These are phyloP conservation scores for Dinocampus coccinellae DNA, from an alignment of 2,888 invertebrate species.

Conservation along the genomic window DNA sequence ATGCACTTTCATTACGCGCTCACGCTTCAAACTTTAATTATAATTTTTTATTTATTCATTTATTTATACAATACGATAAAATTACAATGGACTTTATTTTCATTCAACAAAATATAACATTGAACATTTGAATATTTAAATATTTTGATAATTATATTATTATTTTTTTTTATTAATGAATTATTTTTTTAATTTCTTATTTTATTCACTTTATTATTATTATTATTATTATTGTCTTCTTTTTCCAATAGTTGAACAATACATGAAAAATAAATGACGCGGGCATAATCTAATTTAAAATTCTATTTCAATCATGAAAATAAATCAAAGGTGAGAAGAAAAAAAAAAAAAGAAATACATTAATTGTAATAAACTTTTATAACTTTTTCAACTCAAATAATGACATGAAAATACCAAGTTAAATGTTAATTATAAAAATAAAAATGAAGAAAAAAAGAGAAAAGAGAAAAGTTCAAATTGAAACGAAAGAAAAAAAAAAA, in stretches of 20 bases:
- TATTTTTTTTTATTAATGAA: not conserved
- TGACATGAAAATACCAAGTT: too few relatives aligned
- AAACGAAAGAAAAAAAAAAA: not conserved
- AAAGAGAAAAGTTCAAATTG: not conserved
- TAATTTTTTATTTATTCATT: constrained; percentile 50
- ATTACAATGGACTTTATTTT: too few relatives aligned
- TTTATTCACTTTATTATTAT: too few relatives aligned
- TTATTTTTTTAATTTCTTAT: too few relatives aligned
- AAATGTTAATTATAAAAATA: too few relatives aligned
- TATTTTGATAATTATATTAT: too few relatives aligned
- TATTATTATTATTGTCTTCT: not conserved
- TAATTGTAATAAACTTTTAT: not conserved
- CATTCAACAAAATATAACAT: too few relatives aligned
- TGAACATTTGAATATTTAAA: too few relatives aligned
- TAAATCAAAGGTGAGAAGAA: not conserved
- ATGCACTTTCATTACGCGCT: constrained; percentile 63
- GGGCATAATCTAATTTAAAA: not conserved
- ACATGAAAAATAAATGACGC: not conserved
- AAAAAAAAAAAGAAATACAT: too few relatives aligned
- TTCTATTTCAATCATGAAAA: not conserved
- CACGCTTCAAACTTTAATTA: constrained; percentile 58
- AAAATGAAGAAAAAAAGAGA: too few relatives aligned
- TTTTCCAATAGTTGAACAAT: not conserved
- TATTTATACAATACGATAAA: too few relatives aligned
- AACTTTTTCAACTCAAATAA: too few relatives aligned